A percentile compares a stretch with the other conserved stretches of the same genome.
phyloP scores from a whole-genome alignment of 2,888 invertebrate species.

The Scrobipalpa costella region DNA sequence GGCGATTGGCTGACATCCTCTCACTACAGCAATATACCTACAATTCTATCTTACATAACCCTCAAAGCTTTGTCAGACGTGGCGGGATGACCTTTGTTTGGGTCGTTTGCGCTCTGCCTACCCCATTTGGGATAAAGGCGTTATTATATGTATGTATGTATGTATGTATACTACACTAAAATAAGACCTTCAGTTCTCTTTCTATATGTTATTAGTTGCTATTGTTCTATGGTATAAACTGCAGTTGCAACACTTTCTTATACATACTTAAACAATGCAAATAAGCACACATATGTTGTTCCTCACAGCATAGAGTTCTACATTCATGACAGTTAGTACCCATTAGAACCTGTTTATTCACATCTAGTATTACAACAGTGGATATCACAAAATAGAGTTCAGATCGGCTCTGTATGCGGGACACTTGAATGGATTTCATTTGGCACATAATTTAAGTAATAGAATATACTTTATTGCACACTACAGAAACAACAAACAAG shows the following conservation, averaged over 20 bases:
- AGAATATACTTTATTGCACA: too few species aligned
- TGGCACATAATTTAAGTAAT: conserved; percentile 1
- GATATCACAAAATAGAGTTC: background rate
- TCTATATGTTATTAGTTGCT: background rate
- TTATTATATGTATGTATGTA: too few species aligned
- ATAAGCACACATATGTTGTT: background rate
- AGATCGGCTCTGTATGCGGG: background rate
- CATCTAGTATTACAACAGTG: background rate
- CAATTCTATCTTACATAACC: too few species aligned
- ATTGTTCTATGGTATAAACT: background rate
- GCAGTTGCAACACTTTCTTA: background rate
- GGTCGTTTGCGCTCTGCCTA: too few species aligned
- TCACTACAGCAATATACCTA: too few species aligned
- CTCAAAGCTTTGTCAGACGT: too few species aligned
- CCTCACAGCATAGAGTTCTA: conserved; percentile 7
- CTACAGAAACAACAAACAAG: too few species aligned
- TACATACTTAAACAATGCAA: background rate
- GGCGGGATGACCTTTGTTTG: too few species aligned
- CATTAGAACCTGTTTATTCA: conserved; percentile 7
- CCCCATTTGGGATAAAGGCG: too few species aligned
- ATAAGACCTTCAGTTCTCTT: background rate
- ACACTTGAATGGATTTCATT: background rate
- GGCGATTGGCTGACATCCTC: too few species aligned
- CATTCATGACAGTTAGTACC: conserved; percentile 10
- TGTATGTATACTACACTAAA: background rate